These are phyloP conservation scores for Glaucomys volans DNA, from an alignment of 2,113 vertebrate species.

Conservation along the genomic window DNA sequence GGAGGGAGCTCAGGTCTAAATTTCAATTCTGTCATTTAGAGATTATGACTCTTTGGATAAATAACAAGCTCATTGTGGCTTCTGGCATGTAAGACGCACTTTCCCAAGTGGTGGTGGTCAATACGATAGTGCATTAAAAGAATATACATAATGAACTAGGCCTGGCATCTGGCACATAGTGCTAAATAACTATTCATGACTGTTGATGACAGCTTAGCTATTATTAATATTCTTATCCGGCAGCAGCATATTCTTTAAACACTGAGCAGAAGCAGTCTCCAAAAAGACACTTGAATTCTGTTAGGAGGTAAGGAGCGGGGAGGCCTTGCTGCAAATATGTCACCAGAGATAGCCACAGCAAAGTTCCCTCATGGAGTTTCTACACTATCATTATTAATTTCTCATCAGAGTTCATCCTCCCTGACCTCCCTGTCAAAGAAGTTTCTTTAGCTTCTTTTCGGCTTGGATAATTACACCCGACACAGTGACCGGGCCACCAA, in stretches of 20 bases:
- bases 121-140: background rate
- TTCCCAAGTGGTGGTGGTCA: background rate
- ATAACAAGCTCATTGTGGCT: background rate
- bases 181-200: background rate
- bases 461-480: slow-evolving; percentile 62
- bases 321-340: background rate
- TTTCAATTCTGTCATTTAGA: background rate
- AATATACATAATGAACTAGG: too few relatives aligned
- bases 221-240: background rate
- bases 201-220: too few relatives aligned
- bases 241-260: background rate
- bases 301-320: background rate
- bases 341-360: background rate
- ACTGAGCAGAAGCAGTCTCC: background rate
- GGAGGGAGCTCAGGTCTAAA: background rate
- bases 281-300: background rate
- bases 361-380: background rate
- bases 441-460: slow-evolving; percentile 72
- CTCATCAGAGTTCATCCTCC: slow-evolving; percentile 68
- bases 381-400: slow-evolving; percentile 73
- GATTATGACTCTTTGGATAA: background rate
- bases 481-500: slow-evolving; percentile 53
- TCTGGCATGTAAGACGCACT: too few relatives aligned
- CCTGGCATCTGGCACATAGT: background rate
- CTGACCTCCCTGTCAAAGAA: slow-evolving; percentile 69